Conservation (phyloP, 2,888 invertebrate genomes). For the Argynnis bischoffii region DNA sequence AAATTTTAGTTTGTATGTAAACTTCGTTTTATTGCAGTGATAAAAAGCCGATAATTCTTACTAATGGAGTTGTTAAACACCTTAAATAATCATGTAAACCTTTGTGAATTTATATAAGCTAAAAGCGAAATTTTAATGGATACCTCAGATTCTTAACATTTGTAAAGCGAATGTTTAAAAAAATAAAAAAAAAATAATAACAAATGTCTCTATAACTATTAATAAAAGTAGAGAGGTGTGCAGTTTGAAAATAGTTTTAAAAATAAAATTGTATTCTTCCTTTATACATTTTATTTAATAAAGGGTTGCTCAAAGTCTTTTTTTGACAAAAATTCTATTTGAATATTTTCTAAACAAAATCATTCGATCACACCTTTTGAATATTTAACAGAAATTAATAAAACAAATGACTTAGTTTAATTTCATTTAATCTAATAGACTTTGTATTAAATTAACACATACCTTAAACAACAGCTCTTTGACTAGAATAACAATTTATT, state of each 20-base stretch:
- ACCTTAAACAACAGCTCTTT: constrained; percentile 69
- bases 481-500: constrained; percentile 78
- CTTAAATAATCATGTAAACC: neutral
- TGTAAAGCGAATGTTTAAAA: too few species aligned
- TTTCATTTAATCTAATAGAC: constrained; percentile 49
- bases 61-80: neutral
- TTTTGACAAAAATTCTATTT: too few species aligned
- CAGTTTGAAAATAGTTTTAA: too few species aligned
- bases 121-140: too few species aligned
- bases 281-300: too few species aligned
- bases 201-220: too few species aligned
- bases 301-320: too few species aligned
- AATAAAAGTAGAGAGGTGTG: too few species aligned
- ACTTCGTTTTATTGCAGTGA: constrained; percentile 20
- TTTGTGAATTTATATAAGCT: neutral
- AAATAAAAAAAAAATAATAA: too few species aligned
- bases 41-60: constrained; percentile 6
- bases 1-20: constrained; percentile 27
- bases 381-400: constrained; percentile 17
- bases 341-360: neutral
- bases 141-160: too few species aligned
- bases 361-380: neutral
- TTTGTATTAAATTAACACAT: constrained; percentile 63
- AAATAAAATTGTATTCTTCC: too few species aligned
- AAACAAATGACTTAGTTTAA: constrained; percentile 37